Evolutionary conservation across 1,140 invertebrate species (phyloP), one percentile per base, ranked within the genome.

Genomic region (Geopemphigus sp.): DNA sequence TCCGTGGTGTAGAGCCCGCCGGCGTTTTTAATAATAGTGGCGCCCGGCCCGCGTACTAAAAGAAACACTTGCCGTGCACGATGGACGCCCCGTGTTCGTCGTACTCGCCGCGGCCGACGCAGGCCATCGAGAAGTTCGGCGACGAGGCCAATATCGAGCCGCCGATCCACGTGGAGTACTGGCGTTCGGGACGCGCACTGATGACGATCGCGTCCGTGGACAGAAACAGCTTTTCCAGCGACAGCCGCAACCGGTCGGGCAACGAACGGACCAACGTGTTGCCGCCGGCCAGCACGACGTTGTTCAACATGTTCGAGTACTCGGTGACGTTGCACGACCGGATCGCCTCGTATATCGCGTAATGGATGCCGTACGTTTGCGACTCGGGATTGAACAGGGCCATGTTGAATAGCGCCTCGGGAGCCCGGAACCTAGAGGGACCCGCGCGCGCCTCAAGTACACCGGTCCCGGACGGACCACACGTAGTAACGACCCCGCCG

Each of bases 271-370:
- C 39, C 6, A 57, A 14, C 6, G 53, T 76, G n/a, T 59, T 76
- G 14, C 72, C 72, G 11, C 72, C 72, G 8, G 29, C n/a, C 29
- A 76, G 17, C 5, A 76, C 5, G 83, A 92, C 95, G 90, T 96
- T 96, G 87, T 94, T 93, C 86, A 95, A 95, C 87, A 96, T 86
- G 88, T 95, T 94, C 89, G 95, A 92, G 89, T 94, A 90, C 89
- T 95, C 95, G 87, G 95, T 94, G 80, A 95, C 92, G 85, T 93
- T 92, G 86, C 93, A 95, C 88, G 94, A 94, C 92, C 94, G 94
- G 89, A 96, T 95, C 81, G 92, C 94, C 87, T 95, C 94, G 90
- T 93, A 95, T 47, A 92, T 92, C 83, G 91, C 92, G 84, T 93
- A 92, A 84, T 93, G 92, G 84, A 94, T 92, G 82, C 92, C 92